Conservation (phyloP, 2,113 vertebrate genomes). For the Xenopus laevis region DNA sequence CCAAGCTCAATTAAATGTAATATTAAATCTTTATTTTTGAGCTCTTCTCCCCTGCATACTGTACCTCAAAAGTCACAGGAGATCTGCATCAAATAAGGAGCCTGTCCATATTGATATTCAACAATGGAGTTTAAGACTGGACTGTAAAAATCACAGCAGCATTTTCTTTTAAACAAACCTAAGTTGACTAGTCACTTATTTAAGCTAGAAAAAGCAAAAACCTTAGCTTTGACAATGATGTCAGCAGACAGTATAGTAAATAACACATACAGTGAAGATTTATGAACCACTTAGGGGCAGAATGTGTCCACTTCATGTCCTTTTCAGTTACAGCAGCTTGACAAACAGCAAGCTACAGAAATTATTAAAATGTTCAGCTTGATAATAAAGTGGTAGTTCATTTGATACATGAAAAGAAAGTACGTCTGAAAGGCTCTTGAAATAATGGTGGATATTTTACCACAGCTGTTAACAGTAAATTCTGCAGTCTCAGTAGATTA, state of each 20-base stretch:
- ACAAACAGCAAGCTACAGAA: slow-evolving; percentile 11
- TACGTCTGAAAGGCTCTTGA: slow-evolving; percentile 17
- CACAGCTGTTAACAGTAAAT: slow-evolving; percentile 19
- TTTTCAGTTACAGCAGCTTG: slow-evolving; percentile 22
- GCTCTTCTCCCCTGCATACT: too few species aligned
- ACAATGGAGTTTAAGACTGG: too few species aligned
- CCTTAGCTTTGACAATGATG: too few species aligned
- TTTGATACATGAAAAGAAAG: slow-evolving; percentile 10
- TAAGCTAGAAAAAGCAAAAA: too few species aligned
- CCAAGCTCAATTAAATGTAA: too few species aligned
- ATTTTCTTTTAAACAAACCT: too few species aligned
- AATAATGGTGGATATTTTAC: slow-evolving; percentile 26
- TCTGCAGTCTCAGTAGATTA: slow-evolving; percentile 29
- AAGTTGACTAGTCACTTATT: too few species aligned
- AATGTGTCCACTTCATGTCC: slow-evolving; percentile 10
- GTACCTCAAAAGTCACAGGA: too few species aligned
- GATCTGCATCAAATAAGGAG: too few species aligned
- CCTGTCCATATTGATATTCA: too few species aligned
- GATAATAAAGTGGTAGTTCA: slow-evolving; percentile 13
- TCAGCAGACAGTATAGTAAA: slow-evolving; percentile 23
- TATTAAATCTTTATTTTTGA: too few species aligned
- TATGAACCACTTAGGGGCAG: neutral
- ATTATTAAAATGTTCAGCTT: slow-evolving; percentile 27
- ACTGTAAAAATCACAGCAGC: too few species aligned
- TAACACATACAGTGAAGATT: slow-evolving; percentile 9